Conservation (phyloP, 2,888 invertebrate species). For the Siphlonurus alternatus region DNA sequence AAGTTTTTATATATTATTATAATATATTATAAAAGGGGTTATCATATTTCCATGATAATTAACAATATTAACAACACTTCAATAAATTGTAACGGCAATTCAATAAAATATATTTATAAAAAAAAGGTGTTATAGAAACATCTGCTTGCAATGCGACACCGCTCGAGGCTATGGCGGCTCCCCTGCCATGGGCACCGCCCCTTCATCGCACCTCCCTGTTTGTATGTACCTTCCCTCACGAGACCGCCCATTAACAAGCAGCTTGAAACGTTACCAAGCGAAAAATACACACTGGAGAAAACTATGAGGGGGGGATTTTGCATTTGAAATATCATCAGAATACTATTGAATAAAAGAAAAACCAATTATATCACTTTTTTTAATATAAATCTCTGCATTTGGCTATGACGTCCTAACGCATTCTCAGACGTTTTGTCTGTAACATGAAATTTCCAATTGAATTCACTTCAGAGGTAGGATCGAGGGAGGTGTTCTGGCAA, state of each 20-base stretch:
- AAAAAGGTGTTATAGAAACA: neutral
- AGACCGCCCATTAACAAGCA: neutral
- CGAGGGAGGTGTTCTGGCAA: too few relatives aligned
- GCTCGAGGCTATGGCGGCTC: neutral
- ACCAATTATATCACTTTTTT: too few relatives aligned
- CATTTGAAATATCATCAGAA: too few relatives aligned
- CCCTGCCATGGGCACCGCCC: neutral
- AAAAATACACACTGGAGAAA: too few relatives aligned
- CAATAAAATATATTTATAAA: neutral
- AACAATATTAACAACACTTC: neutral
- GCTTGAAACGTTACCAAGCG: too few relatives aligned
- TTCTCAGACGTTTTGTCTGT: too few relatives aligned
- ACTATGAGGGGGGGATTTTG: too few relatives aligned
- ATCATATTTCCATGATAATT: neutral
- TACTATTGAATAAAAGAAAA: too few relatives aligned
- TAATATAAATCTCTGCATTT: too few relatives aligned
- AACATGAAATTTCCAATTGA: too few relatives aligned
- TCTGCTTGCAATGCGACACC: slow-evolving; percentile 1
- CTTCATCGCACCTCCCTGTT: neutral
- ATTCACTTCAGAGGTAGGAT: too few relatives aligned
- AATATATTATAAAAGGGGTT: neutral
- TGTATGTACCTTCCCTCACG: neutral
- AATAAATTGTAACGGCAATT: neutral
- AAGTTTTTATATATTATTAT: neutral
- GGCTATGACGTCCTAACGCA: too few relatives aligned